Evolutionary conservation across 2,797 vertebrate species (phyloP).

Genomic region (Neopelma chrysocephalum): DNA sequence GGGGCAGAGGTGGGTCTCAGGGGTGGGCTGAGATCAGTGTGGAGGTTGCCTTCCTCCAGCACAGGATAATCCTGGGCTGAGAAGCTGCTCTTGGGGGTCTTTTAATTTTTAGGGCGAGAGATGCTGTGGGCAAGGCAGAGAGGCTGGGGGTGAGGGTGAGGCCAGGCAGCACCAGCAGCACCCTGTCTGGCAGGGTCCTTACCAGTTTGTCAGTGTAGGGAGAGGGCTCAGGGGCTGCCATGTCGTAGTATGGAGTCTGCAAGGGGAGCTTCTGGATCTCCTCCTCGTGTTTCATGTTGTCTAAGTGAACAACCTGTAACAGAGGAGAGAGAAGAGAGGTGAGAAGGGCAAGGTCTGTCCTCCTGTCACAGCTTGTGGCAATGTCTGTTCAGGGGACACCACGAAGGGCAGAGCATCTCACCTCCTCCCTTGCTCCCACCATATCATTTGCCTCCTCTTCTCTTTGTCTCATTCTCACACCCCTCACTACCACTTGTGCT

Average conservation of each 20-base stretch:
- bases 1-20: neutral
- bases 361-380: neutral
- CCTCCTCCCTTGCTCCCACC: neutral
- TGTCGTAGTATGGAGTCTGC: constrained; percentile 89
- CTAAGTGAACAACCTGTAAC: constrained; percentile 86
- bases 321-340: neutral
- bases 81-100: neutral
- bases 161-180: neutral
- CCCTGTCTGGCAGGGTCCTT: constrained; percentile 68
- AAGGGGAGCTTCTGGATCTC: constrained; percentile 87
- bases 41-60: neutral
- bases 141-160: neutral
- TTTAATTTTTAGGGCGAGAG: neutral
- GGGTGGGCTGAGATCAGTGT: neutral
- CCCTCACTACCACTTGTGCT: neutral
- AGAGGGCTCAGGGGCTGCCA: constrained; percentile 83
- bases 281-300: constrained; percentile 77
- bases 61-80: neutral
- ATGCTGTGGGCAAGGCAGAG: neutral
- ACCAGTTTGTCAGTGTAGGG: constrained; percentile 85
- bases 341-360: neutral
- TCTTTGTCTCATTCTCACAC: neutral
- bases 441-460: neutral
- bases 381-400: neutral
- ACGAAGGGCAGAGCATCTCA: neutral